Percentiles rank a stretch among this genome's conserved stretches.
phyloP scores from a whole-genome alignment of 2,797 vertebrate genomes.

The Leptatherina wallacei region DNA sequence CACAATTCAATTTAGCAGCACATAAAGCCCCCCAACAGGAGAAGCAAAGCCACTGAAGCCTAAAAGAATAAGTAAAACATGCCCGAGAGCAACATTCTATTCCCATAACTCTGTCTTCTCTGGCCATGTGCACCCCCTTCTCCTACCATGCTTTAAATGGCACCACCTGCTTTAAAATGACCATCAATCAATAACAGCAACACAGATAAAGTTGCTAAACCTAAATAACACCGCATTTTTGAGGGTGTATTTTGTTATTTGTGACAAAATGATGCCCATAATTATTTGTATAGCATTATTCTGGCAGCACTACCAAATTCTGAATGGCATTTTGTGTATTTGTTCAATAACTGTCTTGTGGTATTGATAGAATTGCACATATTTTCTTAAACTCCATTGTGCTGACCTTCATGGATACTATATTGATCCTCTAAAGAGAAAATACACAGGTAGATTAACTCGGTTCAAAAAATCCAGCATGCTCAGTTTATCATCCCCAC shows the following conservation, averaged over 20 bases:
- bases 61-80: not conserved
- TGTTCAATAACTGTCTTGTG: not conserved
- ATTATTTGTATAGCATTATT: no score
- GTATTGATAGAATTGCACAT: not conserved
- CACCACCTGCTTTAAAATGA: not conserved
- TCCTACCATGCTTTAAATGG: not conserved
- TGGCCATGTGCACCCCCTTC: not conserved
- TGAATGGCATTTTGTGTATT: no score
- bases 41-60: not conserved
- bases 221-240: no score
- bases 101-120: no score
- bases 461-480: constrained; percentile 38
- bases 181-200: no score
- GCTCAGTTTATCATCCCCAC: constrained; percentile 50
- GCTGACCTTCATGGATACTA: constrained; percentile 8
- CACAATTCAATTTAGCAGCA: no score
- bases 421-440: constrained; percentile 27
- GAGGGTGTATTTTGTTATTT: no score
- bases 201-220: not conserved
- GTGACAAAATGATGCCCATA: no score
- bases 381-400: not conserved
- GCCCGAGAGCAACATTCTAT: not conserved
- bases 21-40: not conserved
- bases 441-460: constrained; percentile 62
- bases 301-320: no score